Base-by-base conservation (phyloP, 2,888 invertebrate species). In the Ochropleura leucogaster region DNA sequence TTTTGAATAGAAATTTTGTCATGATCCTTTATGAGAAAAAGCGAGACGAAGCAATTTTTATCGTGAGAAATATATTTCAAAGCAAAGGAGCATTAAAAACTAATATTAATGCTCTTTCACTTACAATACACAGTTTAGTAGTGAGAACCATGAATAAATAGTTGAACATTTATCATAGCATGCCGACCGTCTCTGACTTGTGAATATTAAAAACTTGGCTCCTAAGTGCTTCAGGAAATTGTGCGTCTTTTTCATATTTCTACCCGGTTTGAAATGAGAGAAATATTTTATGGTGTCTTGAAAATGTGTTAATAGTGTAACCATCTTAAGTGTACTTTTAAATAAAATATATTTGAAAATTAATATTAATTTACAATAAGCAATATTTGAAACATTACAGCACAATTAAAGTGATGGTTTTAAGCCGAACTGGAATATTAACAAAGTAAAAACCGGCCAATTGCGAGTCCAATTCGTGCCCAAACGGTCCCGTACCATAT, bases 161-260 rank as follows among this genome's bases (percentile, higher is more conserved):
- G 63, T 47, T 18, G 40, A 64, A 55, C 68, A 81, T 81, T 75
- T 81, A 49, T 75, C 64, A 81, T 51, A 80, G 44, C 6, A 44
- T 44, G 14, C 18, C 63, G 4, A 55, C 57, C 30, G 59, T 47
- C 64, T 68, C 40, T 74, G 74, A 80, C 74, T 80, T 66, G 68
- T 65, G 64, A 49, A 79, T 68, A 79, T 79, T 75, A 79, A 79
- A 78, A 75, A 68, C 64, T 65, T 74, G 68, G 59, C 63, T 49
- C 18, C 18, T 47, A 68, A 79, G 75, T 81, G 55, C 67, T 60
- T 46, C 30, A 40, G 64, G 75, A 68, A 79, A 81, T 68, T 81
- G 16, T 74, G 68, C 59, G 68, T 59, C 42, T 44, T 74, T 59
- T 49, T 68, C 75, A 68, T 67, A 53, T 80, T 73, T 80, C 30